phyloP scores from a whole-genome alignment of 2,888 invertebrate genomes.

The Drosophila prostipennis region DNA sequence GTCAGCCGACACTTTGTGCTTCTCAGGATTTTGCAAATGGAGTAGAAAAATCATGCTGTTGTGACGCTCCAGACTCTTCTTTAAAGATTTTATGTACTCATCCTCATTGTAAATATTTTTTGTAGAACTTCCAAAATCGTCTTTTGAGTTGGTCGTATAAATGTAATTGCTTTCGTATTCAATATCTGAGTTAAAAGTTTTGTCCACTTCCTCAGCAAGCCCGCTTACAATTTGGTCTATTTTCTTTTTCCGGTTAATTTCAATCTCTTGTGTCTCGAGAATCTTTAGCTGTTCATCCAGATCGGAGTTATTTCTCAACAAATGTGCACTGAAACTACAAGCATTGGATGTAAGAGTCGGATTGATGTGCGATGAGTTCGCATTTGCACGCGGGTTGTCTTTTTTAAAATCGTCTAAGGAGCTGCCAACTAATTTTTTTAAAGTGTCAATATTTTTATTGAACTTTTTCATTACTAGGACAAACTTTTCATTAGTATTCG shows the following conservation, averaged over 20 bases:
- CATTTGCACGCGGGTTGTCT: background rate
- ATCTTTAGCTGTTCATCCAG: constrained; percentile 82
- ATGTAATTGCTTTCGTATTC: background rate
- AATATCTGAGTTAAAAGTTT: background rate
- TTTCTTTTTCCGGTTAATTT: constrained; percentile 76
- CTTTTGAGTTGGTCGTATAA: background rate
- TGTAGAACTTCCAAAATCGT: constrained; percentile 42
- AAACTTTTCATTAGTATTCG: constrained; percentile 53
- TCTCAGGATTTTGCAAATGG: constrained; percentile 83
- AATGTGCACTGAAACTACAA: constrained; percentile 65
- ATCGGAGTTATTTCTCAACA: constrained; percentile 82
- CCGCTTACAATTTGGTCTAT: constrained; percentile 55
- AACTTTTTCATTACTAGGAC: constrained; percentile 80
- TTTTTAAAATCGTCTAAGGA: constrained; percentile 68
- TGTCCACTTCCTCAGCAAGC: background rate
- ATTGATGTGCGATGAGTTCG: background rate
- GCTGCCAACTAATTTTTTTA: constrained; percentile 82
- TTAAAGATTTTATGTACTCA: constrained; percentile 83
- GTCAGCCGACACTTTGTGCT: constrained; percentile 66
- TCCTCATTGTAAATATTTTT: constrained; percentile 82
- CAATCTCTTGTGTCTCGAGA: constrained; percentile 81
- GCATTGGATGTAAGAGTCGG: constrained; percentile 1
- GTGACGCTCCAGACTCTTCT: constrained; percentile 82
- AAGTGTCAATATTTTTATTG: constrained; percentile 81
- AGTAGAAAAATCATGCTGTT: constrained; percentile 83